Conservation (phyloP, 2,888 invertebrate species). For the Chouioia cunea region DNA sequence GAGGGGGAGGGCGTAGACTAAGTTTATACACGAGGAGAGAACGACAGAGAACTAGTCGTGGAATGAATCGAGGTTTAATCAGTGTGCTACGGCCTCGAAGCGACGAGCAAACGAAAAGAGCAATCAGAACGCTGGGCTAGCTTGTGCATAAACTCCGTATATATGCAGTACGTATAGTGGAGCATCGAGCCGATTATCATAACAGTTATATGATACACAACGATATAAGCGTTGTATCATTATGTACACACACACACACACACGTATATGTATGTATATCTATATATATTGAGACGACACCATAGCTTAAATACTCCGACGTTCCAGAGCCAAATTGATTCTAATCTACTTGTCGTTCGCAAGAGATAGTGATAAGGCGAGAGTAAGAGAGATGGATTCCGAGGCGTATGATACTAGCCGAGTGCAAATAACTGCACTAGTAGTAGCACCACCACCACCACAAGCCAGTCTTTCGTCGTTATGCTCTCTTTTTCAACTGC, state of each 20-base stretch:
- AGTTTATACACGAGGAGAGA: too few species aligned
- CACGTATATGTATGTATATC: too few species aligned
- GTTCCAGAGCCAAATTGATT: slow-evolving; percentile 2
- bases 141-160: not conserved
- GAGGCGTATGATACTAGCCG: too few species aligned
- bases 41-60: slow-evolving; percentile 9
- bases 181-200: slow-evolving; percentile 14
- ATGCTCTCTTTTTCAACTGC: not conserved
- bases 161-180: too few species aligned
- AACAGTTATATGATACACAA: slow-evolving; percentile 4
- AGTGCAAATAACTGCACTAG: too few species aligned
- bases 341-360: slow-evolving; percentile 21
- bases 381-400: slow-evolving; percentile 18
- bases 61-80: slow-evolving; percentile 38
- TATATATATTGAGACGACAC: too few species aligned
- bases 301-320: too few species aligned
- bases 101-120: slow-evolving; percentile 33
- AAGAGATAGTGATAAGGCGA: too few species aligned
- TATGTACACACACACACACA: too few species aligned
- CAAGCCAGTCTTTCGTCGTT: too few species aligned
- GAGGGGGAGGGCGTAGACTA: not conserved
- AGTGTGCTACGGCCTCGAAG: not conserved
- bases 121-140: slow-evolving; percentile 12
- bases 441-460: too few species aligned
- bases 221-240: too few species aligned